Conservation (phyloP, 1,140 invertebrate genomes). For the Scaptomyza graminum region DNA sequence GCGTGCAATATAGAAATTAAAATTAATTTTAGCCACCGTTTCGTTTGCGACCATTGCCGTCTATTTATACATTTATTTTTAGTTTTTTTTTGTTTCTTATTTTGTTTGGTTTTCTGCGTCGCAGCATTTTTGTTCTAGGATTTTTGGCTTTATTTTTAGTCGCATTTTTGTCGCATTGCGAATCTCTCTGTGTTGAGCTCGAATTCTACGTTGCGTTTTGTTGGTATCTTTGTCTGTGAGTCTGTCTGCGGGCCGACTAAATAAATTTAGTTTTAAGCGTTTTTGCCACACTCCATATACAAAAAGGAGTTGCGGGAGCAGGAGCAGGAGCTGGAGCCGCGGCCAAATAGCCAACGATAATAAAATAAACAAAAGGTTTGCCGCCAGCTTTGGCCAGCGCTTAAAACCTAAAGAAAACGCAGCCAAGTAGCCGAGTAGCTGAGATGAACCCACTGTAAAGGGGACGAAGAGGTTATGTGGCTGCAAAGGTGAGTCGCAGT, state of each 20-base stretch:
- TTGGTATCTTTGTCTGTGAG: constrained; percentile 32
- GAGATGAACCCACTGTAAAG: constrained; percentile 32
- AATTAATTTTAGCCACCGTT: constrained; percentile 63
- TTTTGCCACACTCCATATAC: constrained; percentile 81
- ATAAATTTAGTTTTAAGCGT: constrained; percentile 81
- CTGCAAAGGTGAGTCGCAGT: constrained; percentile 70
- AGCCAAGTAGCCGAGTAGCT: constrained; percentile 42
- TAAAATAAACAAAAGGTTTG: constrained; percentile 82
- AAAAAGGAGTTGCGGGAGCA: constrained; percentile 51
- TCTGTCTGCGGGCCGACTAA: constrained; percentile 65
- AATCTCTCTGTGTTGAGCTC: constrained; percentile 43
- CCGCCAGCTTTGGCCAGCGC: constrained; percentile 50
- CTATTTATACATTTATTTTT: constrained; percentile 75
- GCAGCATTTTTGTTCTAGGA: constrained; percentile 16
- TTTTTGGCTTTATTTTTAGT: constrained; percentile 69
- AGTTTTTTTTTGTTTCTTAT: constrained; percentile 38
- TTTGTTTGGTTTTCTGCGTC: constrained; percentile 20
- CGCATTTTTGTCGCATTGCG: constrained; percentile 81
- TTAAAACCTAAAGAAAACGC: constrained; percentile 57
- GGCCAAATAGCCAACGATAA: constrained; percentile 80
- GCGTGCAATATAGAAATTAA: constrained; percentile 56
- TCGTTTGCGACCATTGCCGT: constrained; percentile 14
- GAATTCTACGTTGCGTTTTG: constrained; percentile 5
- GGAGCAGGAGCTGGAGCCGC: constrained; percentile 25
- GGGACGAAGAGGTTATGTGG: constrained; percentile 6